Evolutionary conservation across 2,797 vertebrate species (phyloP).

Genomic region (Corythornis leucogaster): DNA sequence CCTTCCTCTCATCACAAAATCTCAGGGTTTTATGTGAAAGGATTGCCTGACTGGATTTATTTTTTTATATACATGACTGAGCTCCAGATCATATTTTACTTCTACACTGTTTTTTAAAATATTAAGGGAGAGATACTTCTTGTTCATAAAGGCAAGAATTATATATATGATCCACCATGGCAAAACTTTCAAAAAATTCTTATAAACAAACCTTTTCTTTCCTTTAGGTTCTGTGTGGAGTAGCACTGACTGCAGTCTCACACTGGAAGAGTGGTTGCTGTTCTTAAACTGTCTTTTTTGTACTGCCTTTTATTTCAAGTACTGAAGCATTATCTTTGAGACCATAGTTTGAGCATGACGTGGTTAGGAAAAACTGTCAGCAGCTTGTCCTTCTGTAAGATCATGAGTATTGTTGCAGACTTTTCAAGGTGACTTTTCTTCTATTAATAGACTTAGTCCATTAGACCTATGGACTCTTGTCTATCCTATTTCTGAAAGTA

Average conservation of each 20-base stretch:
- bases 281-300: not conserved
- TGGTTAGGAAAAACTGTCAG: not conserved
- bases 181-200: not conserved
- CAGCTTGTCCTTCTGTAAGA: not conserved
- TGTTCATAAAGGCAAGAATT: not conserved
- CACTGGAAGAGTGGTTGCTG: not conserved
- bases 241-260: not conserved
- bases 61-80: not conserved
- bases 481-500: conserved; percentile 18
- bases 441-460: not conserved
- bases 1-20: not conserved
- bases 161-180: not conserved
- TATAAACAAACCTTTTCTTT: not conserved
- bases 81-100: not conserved
- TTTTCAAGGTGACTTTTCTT: conserved; percentile 38
- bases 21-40: not conserved
- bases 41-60: not conserved
- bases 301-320: not conserved
- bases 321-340: not conserved
- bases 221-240: not conserved
- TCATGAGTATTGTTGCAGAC: not conserved
- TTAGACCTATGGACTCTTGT: not conserved
- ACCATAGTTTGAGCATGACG: not conserved
- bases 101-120: not conserved
- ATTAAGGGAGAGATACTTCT: not conserved